Evolutionary conservation across 2,888 invertebrate genomes (phyloP).

Genomic region (Drosophila anomelani): DNA sequence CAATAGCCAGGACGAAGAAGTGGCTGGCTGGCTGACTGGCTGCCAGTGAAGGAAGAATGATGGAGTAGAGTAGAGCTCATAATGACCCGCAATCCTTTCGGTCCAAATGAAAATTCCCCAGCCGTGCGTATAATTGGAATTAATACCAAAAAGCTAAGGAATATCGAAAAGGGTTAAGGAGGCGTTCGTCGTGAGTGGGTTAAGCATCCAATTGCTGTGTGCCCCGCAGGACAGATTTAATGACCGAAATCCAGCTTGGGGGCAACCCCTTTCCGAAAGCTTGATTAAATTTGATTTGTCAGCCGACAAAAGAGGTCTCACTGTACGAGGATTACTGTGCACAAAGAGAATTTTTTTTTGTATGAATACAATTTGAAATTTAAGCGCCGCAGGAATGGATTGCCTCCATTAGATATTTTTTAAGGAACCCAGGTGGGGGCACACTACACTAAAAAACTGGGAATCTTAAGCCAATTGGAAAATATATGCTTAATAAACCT

Average conservation of each 20-base stretch:
- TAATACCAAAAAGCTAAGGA: slow-evolving; percentile 77
- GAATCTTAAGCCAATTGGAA: not conserved
- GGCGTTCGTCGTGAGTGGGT: slow-evolving; percentile 8
- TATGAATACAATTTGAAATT: not conserved
- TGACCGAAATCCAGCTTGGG: slow-evolving; percentile 29
- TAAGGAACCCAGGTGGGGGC: not conserved
- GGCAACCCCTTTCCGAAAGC: not conserved
- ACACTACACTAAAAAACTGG: not conserved
- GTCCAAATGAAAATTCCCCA: slow-evolving; percentile 79
- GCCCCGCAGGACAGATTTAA: slow-evolving; percentile 35
- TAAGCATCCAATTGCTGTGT: slow-evolving; percentile 32
- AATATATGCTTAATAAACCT: not conserved
- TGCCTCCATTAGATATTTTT: not conserved
- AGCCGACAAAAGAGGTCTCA: slow-evolving; percentile 25
- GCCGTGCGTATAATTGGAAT: slow-evolving; percentile 83
- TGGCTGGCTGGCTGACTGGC: slow-evolving; percentile 3
- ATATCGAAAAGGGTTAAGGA: slow-evolving; percentile 33
- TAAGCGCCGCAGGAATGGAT: not conserved
- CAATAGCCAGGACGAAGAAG: slow-evolving; percentile 28
- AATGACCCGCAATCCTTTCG: slow-evolving; percentile 80
- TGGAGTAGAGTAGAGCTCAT: slow-evolving; percentile 50
- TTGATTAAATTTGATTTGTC: slow-evolving; percentile 47
- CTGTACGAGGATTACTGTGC: not conserved
- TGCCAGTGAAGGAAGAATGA: slow-evolving; percentile 27
- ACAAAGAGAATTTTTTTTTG: not conserved